Conservation (phyloP, 2,797 vertebrate genomes). For the Hypotaenidia philippensis region DNA sequence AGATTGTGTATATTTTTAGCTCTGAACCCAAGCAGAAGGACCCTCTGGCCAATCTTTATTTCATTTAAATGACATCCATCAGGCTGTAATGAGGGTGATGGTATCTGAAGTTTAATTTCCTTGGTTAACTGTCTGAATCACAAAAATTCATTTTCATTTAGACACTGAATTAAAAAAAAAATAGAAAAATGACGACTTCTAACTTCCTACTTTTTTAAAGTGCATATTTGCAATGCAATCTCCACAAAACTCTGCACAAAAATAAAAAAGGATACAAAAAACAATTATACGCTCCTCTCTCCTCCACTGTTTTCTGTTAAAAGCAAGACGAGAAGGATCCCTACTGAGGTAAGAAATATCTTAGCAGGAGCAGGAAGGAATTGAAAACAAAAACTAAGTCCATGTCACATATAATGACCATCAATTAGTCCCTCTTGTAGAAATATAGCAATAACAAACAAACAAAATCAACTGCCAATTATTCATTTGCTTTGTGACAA, state of each 20-base stretch:
- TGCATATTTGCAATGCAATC: not conserved
- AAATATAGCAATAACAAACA: not conserved
- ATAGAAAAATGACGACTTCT: not conserved
- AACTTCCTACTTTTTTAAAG: not conserved
- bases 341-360: not conserved
- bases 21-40: not conserved
- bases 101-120: not conserved
- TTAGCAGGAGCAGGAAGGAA: not conserved
- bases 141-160: not conserved
- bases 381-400: constrained; percentile 7
- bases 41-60: not conserved
- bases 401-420: not conserved
- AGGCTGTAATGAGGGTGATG: not conserved
- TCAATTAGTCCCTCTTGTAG: not conserved
- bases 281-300: not conserved
- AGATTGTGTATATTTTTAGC: not conserved
- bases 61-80: not conserved
- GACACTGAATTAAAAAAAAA: not conserved
- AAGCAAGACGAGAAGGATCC: not conserved
- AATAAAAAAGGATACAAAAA: not conserved
- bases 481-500: not conserved
- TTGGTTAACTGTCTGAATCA: not conserved
- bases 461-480: not conserved
- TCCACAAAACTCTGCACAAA: not conserved
- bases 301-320: not conserved